Conservation (phyloP, 2,113 vertebrate genomes). For the Nycticebus coucang region DNA sequence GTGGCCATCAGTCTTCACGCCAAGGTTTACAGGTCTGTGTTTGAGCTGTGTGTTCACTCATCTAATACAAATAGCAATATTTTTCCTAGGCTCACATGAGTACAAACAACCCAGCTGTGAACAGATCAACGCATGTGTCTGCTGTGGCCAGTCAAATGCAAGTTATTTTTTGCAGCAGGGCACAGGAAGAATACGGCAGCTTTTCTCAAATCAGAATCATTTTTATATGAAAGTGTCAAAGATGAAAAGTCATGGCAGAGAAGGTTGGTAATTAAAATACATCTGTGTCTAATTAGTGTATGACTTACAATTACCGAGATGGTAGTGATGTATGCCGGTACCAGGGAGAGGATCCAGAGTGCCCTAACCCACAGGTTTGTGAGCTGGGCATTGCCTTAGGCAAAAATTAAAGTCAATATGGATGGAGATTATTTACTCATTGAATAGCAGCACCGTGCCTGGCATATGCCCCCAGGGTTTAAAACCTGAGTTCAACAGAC, state of each 20-base stretch:
- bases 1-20: neutral
- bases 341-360: slow-evolving; percentile 31
- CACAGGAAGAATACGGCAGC: slow-evolving; percentile 9
- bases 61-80: slow-evolving; percentile 49
- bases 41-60: slow-evolving; percentile 1
- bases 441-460: neutral
- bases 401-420: slow-evolving; percentile 68
- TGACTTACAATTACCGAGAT: slow-evolving; percentile 34
- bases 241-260: slow-evolving; percentile 61
- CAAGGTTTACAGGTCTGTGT: neutral
- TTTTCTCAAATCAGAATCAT: slow-evolving; percentile 57
- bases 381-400: slow-evolving; percentile 57
- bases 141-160: slow-evolving; percentile 10
- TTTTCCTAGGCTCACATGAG: slow-evolving; percentile 65
- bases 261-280: slow-evolving; percentile 64
- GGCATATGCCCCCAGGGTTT: neutral
- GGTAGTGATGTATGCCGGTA: neutral
- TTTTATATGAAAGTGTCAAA: slow-evolving; percentile 70
- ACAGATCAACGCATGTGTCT: slow-evolving; percentile 61
- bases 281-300: slow-evolving; percentile 60
- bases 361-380: neutral
- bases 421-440: slow-evolving; percentile 52
- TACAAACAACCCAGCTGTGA: slow-evolving; percentile 40
- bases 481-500: slow-evolving; percentile 14
- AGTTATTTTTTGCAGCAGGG: slow-evolving; percentile 63